These are phyloP conservation scores for Cynocephalus volans DNA, from an alignment of 2,113 vertebrate species.

Conservation along the genomic window DNA sequence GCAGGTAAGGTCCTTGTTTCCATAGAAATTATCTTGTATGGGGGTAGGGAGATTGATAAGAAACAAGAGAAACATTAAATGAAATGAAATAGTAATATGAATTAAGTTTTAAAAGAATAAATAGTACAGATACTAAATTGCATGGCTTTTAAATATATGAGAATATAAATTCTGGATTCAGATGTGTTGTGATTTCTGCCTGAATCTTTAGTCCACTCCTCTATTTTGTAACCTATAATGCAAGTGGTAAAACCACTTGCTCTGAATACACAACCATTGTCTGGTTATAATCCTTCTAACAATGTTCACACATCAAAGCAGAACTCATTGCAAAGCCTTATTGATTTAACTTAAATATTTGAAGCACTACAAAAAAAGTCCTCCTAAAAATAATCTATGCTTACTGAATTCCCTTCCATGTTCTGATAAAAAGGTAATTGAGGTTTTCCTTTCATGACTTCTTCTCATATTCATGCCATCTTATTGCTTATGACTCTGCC, in stretches of 20 bases:
- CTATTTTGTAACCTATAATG: background rate
- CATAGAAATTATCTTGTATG: background rate
- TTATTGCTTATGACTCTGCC: background rate
- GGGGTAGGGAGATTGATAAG: background rate
- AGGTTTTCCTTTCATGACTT: conserved; percentile 55
- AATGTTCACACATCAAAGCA: conserved; percentile 67
- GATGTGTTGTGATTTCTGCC: background rate
- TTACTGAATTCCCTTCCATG: conserved; percentile 58
- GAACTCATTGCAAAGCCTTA: conserved; percentile 65
- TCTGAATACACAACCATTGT: background rate
- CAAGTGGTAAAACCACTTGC: background rate
- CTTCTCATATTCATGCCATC: background rate
- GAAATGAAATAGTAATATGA: background rate
- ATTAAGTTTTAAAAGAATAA: background rate
- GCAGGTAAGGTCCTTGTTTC: background rate
- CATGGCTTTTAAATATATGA: background rate
- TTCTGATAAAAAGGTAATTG: conserved; percentile 60
- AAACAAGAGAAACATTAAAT: background rate
- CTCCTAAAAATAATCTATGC: conserved; percentile 49
- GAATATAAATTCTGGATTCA: background rate
- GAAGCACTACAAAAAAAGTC: conserved; percentile 16
- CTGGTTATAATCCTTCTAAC: conserved; percentile 52
- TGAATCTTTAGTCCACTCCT: background rate
- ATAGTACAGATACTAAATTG: background rate
- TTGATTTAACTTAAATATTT: conserved; percentile 76